Conservation (phyloP, 2,888 invertebrate genomes). For the Pyrrhosoma nymphula region DNA sequence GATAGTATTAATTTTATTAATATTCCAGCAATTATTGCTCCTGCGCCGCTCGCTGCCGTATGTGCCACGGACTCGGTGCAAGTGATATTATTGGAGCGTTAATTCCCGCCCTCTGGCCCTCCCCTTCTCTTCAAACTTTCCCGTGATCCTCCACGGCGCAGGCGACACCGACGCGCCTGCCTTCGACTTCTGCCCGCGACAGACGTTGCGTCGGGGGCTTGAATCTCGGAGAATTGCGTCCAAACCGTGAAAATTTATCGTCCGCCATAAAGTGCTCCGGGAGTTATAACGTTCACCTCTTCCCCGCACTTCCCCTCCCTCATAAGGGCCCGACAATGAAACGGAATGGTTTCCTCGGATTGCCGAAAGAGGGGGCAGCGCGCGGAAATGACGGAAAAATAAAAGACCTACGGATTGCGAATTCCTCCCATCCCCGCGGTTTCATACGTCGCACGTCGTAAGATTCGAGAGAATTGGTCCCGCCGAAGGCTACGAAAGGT, state of each 20-base stretch:
- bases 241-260: background rate
- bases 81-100: constrained; percentile 30
- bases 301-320: background rate
- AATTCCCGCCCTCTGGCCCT: background rate
- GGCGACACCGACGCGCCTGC: background rate
- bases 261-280: constrained; percentile 13
- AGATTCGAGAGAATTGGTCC: background rate
- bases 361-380: background rate
- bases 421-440: background rate
- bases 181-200: background rate
- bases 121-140: background rate
- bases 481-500: background rate
- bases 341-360: background rate
- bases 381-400: background rate
- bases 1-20: no score
- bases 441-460: background rate
- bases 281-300: background rate
- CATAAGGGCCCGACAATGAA: background rate
- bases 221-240: background rate
- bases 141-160: background rate
- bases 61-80: background rate
- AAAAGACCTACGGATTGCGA: background rate
- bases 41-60: background rate
- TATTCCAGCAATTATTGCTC: no score
- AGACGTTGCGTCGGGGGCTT: background rate